Evolutionary conservation across 2,888 invertebrate species (phyloP).

Genomic region (Lysandra coridon): DNA sequence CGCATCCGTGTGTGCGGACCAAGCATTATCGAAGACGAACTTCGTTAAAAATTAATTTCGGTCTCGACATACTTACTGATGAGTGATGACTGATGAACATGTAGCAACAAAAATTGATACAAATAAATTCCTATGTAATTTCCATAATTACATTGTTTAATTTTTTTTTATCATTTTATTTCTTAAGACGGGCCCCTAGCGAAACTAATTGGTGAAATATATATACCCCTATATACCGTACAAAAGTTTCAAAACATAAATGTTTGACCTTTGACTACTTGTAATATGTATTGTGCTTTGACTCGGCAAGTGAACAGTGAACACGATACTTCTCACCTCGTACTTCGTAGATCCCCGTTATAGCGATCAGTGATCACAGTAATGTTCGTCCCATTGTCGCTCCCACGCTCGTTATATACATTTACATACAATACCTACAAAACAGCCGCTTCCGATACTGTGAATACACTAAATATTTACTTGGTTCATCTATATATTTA

Average conservation of each 20-base stretch:
- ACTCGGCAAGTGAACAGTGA: background rate
- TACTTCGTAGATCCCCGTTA: conserved; percentile 16
- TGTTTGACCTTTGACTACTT: background rate
- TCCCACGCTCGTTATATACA: conserved; percentile 63
- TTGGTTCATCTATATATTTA: background rate
- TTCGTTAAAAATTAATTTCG: too few relatives aligned
- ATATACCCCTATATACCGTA: too few relatives aligned
- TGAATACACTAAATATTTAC: background rate
- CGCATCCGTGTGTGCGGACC: too few relatives aligned
- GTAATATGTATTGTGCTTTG: background rate
- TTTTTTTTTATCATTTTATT: too few relatives aligned
- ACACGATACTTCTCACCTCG: conserved; percentile 6
- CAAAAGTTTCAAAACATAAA: background rate
- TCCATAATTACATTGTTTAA: too few relatives aligned
- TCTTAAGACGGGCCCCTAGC: too few relatives aligned
- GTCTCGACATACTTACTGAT: too few relatives aligned
- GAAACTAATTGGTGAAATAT: too few relatives aligned
- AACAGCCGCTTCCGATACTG: conserved; percentile 57
- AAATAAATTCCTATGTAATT: too few relatives aligned
- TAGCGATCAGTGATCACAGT: conserved; percentile 24
- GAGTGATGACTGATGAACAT: too few relatives aligned
- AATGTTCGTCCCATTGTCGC: conserved; percentile 32
- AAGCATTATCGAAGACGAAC: too few relatives aligned
- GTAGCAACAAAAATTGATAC: too few relatives aligned
- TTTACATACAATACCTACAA: conserved; percentile 73